Base-by-base conservation (phyloP, 2,113 vertebrate species). In the Zosterops pallidus region DNA sequence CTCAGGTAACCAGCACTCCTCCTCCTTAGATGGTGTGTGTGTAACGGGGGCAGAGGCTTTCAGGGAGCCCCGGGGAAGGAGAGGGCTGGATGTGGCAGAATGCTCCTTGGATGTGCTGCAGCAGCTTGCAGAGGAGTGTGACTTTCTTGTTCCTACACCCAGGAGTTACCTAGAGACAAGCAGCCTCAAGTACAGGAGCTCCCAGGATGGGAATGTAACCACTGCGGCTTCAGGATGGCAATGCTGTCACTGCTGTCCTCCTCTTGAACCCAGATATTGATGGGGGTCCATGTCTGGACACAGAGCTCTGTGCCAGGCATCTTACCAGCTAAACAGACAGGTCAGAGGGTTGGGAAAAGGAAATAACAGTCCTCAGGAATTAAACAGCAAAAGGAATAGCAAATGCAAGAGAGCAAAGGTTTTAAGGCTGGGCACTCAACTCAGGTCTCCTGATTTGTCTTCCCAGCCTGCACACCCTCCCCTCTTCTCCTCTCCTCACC, bases 91-190 rank as follows among this genome's bases (percentile, higher is more conserved):
- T 76, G 25, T 14, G 37, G 47, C n/a, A 76, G 49, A 70, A 62
- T 14, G 25, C 31, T 89, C 42, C 57, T 15, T 18, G 29, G 57
- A 87, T 9, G 25, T 24, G 49, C 72, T 70, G 59, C 90, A 56
- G 53, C 41, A 60, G 12, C 47, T 85, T 44, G 74, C 89, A 65
- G 68, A 74, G 63, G 35, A 94, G 53, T 2, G 17, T 6, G 29
- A 57, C 57, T 87, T 76, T 62, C 91, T 80, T 71, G 44, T 60
- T 94, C 56, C 64, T 67, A 26, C 41, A 55, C 62, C 11, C 7
- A 86, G 59, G 50, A 77, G 71, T 81, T 78, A 93, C 72, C 90
- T 89, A 78, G 85, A 92, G 75, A 91, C 71, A 29, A 90, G 56
- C 71, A 83, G 42, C 62, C 50, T 79, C 33, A 26, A 71, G 71